Percentiles rank a stretch among this genome's conserved stretches.
These are phyloP conservation scores for Nomada ferruginata DNA, from an alignment of 2,888 invertebrate genomes.

Conservation along the genomic window DNA sequence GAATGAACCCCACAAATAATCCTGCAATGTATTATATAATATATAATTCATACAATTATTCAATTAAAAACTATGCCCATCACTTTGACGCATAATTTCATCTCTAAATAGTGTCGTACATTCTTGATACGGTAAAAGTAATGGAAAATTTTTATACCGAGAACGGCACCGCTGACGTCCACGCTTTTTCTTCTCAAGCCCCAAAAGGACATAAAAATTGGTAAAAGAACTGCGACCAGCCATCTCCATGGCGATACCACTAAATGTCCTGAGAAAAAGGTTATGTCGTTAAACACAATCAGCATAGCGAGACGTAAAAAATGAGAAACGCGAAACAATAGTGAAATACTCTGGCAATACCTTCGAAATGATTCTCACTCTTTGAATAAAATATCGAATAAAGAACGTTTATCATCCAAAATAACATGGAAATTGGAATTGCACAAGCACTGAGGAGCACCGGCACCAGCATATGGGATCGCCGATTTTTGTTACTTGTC, in stretches of 20 bases:
- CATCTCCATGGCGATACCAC: conserved; percentile 88
- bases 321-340: background rate
- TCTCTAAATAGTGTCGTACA: too few relatives aligned
- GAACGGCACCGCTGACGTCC: conserved; percentile 89
- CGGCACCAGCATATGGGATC: conserved; percentile 84
- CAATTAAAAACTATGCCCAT: background rate
- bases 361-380: conserved; percentile 84
- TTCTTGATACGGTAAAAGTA: conserved; percentile 19
- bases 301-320: conserved; percentile 8
- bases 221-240: conserved; percentile 88
- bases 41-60: background rate
- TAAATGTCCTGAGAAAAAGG: conserved; percentile 84
- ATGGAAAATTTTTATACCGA: conserved; percentile 83
- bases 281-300: conserved; percentile 25
- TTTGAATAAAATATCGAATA: conserved; percentile 87
- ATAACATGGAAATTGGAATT: conserved; percentile 90
- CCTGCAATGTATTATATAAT: conserved; percentile 83
- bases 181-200: conserved; percentile 89
- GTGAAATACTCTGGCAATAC: conserved; percentile 56
- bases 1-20: conserved; percentile 89
- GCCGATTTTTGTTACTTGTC: conserved; percentile 24
- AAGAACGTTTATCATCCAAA: conserved; percentile 91
- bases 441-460: conserved; percentile 88
- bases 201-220: conserved; percentile 88
- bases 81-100: background rate